These are phyloP conservation scores for Aldabrachelys gigantea DNA, from an alignment of 2,113 vertebrate genomes.

Conservation along the genomic window DNA sequence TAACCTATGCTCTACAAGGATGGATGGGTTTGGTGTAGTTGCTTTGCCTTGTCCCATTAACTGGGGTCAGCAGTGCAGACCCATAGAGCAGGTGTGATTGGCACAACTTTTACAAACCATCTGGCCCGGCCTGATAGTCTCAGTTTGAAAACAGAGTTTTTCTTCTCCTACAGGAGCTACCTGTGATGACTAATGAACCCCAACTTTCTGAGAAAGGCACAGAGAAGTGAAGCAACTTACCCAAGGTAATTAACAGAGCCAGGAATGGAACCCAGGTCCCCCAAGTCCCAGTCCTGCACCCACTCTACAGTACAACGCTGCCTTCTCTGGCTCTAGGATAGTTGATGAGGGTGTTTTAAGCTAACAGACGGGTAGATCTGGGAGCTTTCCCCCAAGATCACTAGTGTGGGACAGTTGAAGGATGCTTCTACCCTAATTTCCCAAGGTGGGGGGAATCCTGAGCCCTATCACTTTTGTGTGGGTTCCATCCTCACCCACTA, in stretches of 20 bases:
- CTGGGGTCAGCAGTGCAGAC: neutral
- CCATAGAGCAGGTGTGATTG: neutral
- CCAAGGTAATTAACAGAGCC: neutral
- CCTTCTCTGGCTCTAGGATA: neutral
- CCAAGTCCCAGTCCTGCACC: too few relatives aligned
- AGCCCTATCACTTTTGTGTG: neutral
- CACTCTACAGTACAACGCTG: neutral
- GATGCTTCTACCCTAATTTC: neutral
- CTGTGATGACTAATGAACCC: neutral
- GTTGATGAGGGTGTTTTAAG: neutral
- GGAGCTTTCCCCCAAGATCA: neutral
- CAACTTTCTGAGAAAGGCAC: neutral
- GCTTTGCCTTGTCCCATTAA: neutral
- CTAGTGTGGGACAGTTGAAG: neutral
- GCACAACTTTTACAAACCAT: neutral
- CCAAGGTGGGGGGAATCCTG: neutral
- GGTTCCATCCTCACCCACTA: neutral
- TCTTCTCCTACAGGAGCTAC: neutral
- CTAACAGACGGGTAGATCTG: neutral
- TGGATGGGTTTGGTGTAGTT: neutral
- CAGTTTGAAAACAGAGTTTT: neutral
- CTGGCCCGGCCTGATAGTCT: neutral
- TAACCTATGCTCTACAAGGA: neutral
- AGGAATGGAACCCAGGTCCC: neutral
- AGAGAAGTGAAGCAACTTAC: neutral